Percentiles rank a stretch among this genome's conserved stretches.
Evolutionary conservation across 2,797 vertebrate species (phyloP).

Genomic region (Sebastes kiyomatsui): DNA sequence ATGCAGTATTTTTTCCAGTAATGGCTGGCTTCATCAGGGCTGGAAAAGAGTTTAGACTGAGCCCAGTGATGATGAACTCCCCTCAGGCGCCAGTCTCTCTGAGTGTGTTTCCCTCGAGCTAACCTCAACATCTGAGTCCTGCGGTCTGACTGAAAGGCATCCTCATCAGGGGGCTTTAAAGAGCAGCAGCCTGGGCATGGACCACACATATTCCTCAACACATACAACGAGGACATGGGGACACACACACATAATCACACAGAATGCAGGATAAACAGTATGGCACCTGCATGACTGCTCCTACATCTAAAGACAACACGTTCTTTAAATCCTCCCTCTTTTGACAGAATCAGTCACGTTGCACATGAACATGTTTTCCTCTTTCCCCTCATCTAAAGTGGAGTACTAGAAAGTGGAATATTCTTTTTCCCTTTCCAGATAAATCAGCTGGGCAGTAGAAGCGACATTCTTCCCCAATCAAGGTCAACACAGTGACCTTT

Average conservation of each 20-base stretch:
- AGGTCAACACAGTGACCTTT: slow-evolving; percentile 15
- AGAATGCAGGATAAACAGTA: neutral
- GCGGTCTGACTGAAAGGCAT: slow-evolving; percentile 48
- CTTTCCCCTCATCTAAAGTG: neutral
- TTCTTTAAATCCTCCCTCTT: neutral
- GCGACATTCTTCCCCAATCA: neutral
- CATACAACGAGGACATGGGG: slow-evolving; percentile 4
- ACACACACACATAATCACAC: neutral
- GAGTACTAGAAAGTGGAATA: neutral
- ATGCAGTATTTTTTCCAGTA: slow-evolving; percentile 23
- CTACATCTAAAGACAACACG: neutral
- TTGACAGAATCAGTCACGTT: neutral
- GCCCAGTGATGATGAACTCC: slow-evolving; percentile 53
- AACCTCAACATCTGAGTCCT: slow-evolving; percentile 57
- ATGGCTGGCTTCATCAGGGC: slow-evolving; percentile 6
- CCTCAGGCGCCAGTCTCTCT: slow-evolving; percentile 53
- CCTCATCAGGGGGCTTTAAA: slow-evolving; percentile 38
- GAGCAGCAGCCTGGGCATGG: slow-evolving; percentile 28
- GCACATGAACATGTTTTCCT: neutral
- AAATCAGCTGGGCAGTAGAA: neutral
- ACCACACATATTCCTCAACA: slow-evolving; percentile 43
- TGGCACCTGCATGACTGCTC: neutral
- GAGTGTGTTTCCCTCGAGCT: slow-evolving; percentile 46
- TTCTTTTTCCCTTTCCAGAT: neutral
- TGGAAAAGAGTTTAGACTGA: slow-evolving; percentile 54